Conservation (phyloP, 2,888 invertebrate genomes). For the Cremastinae sp. region DNA sequence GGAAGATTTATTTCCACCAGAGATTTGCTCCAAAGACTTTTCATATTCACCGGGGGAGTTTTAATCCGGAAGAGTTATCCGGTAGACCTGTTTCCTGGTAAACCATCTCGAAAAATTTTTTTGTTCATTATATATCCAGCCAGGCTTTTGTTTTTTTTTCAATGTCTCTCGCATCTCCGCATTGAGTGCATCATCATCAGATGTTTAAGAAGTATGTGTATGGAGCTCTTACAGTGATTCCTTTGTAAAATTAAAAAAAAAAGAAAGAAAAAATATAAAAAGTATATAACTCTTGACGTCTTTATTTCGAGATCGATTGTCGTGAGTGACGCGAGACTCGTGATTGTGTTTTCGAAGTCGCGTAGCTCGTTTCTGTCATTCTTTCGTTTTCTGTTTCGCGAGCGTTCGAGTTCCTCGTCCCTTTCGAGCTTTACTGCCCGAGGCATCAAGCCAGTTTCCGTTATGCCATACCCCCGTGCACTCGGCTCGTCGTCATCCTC, state of each 20-base stretch:
- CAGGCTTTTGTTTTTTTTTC: neutral
- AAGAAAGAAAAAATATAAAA: slow-evolving; percentile 3
- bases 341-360: slow-evolving; percentile 45
- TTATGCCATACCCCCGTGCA: slow-evolving; percentile 7
- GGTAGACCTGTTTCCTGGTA: slow-evolving; percentile 15
- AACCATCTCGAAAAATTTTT: slow-evolving; percentile 3
- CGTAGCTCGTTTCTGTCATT: slow-evolving; percentile 9
- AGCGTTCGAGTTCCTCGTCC: slow-evolving; percentile 18
- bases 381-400: slow-evolving; percentile 26
- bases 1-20: neutral
- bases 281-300: neutral
- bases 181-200: no score
- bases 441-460: slow-evolving; percentile 38
- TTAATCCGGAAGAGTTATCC: slow-evolving; percentile 21
- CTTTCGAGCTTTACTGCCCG: neutral
- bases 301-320: slow-evolving; percentile 41
- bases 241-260: neutral
- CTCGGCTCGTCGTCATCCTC: slow-evolving; percentile 30
- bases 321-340: slow-evolving; percentile 20
- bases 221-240: no score
- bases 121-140: neutral
- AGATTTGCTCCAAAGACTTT: neutral
- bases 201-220: no score
- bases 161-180: neutral
- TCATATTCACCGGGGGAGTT: slow-evolving; percentile 16